These are phyloP conservation scores for Cantharis rustica DNA, from an alignment of 2,888 invertebrate genomes.

Conservation along the genomic window DNA sequence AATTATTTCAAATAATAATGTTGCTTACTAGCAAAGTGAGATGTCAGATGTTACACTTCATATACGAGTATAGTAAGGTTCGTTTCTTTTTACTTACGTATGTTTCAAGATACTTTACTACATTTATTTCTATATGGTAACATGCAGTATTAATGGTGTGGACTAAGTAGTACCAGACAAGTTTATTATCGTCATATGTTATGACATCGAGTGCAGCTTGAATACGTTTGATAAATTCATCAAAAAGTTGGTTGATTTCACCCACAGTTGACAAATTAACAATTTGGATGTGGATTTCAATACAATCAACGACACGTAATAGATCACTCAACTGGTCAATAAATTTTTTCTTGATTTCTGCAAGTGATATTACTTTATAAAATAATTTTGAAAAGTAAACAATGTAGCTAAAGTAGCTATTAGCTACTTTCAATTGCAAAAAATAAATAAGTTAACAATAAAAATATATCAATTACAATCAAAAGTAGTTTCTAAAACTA, in stretches of 20 bases:
- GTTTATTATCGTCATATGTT: background rate
- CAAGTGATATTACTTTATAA: background rate
- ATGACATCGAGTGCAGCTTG: background rate
- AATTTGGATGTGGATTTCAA: background rate
- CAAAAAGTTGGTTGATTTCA: background rate
- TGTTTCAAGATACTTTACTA: background rate
- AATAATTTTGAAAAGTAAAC: no score
- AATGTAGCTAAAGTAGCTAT: no score
- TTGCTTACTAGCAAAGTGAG: no score
- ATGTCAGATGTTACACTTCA: no score
- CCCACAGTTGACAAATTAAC: background rate
- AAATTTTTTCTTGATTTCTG: background rate
- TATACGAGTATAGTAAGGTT: no score
- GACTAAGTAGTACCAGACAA: background rate
- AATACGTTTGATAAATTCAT: background rate
- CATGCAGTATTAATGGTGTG: background rate
- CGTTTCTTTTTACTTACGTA: background rate
- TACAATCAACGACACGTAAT: background rate
- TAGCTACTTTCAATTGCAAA: no score
- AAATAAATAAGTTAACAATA: no score
- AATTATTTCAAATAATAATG: no score
- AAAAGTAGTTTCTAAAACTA: no score
- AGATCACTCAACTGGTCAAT: background rate
- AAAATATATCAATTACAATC: no score
- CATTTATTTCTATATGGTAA: background rate